Evolutionary conservation across 2,888 invertebrate genomes (phyloP).

Genomic region (Melanargia galathea): DNA sequence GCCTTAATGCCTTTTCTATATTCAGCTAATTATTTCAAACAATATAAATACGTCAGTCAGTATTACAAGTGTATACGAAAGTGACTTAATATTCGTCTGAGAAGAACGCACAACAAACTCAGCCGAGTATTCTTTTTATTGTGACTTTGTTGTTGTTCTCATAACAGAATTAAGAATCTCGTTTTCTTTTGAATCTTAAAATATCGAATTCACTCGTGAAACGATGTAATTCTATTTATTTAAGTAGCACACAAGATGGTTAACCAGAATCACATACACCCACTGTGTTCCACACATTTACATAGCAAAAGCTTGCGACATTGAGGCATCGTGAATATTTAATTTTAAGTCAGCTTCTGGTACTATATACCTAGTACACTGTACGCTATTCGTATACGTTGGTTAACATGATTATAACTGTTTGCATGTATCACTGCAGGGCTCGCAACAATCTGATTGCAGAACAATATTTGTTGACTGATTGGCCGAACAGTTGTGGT

Average conservation of each 20-base stretch:
- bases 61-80: too few relatives aligned
- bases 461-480: slow-evolving; percentile 21
- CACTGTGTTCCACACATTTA: background rate
- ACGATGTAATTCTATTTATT: background rate
- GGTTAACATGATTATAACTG: slow-evolving; percentile 6
- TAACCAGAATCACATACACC: background rate
- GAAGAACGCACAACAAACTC: background rate
- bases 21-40: too few relatives aligned
- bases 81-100: too few relatives aligned
- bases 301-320: background rate
- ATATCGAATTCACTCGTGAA: too few relatives aligned
- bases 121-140: background rate
- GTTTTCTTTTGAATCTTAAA: too few relatives aligned
- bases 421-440: slow-evolving; percentile 14
- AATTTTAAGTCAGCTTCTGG: background rate
- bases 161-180: too few relatives aligned
- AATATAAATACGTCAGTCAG: too few relatives aligned
- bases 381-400: background rate
- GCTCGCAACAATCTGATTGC: slow-evolving; percentile 11
- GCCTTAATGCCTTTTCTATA: too few relatives aligned
- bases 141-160: too few relatives aligned
- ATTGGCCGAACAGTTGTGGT: slow-evolving; percentile 8
- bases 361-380: background rate
- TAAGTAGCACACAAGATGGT: background rate
- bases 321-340: background rate